Base-by-base conservation (phyloP, 64 coral and sea anemone genomes). In the Acropora tenuis region DNA sequence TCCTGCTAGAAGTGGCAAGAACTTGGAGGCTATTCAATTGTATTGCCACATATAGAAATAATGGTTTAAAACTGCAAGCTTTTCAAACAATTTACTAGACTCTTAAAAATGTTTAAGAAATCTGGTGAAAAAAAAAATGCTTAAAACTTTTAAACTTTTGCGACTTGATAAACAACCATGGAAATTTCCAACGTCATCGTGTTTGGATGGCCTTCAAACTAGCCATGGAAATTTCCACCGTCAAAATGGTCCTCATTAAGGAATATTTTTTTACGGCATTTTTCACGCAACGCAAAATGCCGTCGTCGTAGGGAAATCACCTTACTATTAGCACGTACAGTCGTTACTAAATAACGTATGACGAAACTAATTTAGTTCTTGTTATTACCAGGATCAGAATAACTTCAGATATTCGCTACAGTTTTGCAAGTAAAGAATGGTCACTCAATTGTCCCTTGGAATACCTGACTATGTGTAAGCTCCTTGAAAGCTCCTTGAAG, bases 71-170 rank as follows among this genome's bases (percentile, higher is more conserved):
- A 65, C 1, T 65, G 60, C 60, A 65, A 65, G 60, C 1, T 65
- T 65, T 65, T 65, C 60, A 65, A 65, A 65, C 1, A 65, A 65
- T 65, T 65, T 65, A 65, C 1, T 65, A 65, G 60, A 65, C 60
- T 65, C 60, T 65, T 65, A 65, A 65, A 65, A 65, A 65, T 65
- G 60, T 65, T 65, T 65, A 65, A 65, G 60, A 65, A 65, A 65
- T 65, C 60, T 65, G 60, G 60, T 65, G 1, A 65, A 1, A 65
- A 30, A 30, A 30, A 65, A 65, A 65, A 65, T 65, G 60, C 1
- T 65, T 65, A 65, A 65, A 65, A 30, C 30, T 30, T 30, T 30
- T 30, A 30, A 30, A 30, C 30, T 30, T 30, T 30, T 30, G 30
- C 30, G 60, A 65, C 60, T 65, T 65, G 60, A 65, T 1, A 65